These are phyloP conservation scores for Dasypolia templi DNA, from an alignment of 2,888 invertebrate species.

Conservation along the genomic window DNA sequence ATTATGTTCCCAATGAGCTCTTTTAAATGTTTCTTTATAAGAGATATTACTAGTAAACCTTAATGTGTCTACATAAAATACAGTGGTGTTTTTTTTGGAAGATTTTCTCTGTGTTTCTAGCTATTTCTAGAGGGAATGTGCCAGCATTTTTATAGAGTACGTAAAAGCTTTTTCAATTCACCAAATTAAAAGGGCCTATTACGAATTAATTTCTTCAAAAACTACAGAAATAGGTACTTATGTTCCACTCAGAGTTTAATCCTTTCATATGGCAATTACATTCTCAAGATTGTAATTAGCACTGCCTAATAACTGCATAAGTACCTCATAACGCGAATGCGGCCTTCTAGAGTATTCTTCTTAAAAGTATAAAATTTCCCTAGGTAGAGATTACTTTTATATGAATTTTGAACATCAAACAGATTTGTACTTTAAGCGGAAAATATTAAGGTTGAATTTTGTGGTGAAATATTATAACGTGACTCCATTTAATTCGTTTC, in stretches of 20 bases:
- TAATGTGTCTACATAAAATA: not conserved
- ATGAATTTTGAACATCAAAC: constrained; percentile 1
- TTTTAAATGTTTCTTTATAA: not conserved
- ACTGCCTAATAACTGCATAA: constrained; percentile 46
- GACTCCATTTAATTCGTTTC: constrained; percentile 58
- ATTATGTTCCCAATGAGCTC: constrained; percentile 4
- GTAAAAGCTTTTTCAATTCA: not conserved
- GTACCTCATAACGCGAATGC: constrained; percentile 45
- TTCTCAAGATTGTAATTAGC: constrained; percentile 58
- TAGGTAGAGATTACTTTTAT: constrained; percentile 41
- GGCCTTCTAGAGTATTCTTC: constrained; percentile 35
- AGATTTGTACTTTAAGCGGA: not conserved
- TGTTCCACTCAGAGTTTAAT: constrained; percentile 31
- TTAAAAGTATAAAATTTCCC: constrained; percentile 62
- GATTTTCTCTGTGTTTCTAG: not conserved
- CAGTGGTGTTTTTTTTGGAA: not conserved
- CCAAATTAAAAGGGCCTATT: not conserved
- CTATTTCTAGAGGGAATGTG: not conserved
- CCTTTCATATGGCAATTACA: constrained; percentile 35
- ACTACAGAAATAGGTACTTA: constrained; percentile 1
- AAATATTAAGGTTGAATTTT: not conserved
- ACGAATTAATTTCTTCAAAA: constrained; percentile 2
- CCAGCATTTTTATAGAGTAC: not conserved
- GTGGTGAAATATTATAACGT: not conserved
- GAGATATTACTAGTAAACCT: not conserved